Evolutionary conservation across 2,113 vertebrate species (phyloP).

Genomic region (Muscicapa adusta): DNA sequence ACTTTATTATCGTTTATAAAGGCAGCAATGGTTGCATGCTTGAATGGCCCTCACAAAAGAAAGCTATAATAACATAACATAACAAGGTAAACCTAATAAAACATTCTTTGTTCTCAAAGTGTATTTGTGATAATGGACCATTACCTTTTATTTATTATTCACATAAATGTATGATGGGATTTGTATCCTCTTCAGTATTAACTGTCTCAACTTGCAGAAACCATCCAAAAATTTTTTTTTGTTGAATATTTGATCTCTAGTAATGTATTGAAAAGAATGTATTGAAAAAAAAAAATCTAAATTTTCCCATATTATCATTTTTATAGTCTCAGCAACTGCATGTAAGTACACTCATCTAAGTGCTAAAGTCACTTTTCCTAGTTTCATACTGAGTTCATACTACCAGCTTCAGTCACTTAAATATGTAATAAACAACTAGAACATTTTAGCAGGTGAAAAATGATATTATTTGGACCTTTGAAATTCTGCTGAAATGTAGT

Average conservation of each 20-base stretch:
- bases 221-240: neutral
- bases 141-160: slow-evolving; percentile 69
- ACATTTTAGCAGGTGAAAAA: neutral
- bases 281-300: neutral
- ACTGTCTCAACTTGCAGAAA: neutral
- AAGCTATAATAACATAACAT: slow-evolving; percentile 54
- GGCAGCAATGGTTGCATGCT: slow-evolving; percentile 42
- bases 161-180: slow-evolving; percentile 40
- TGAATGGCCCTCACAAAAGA: slow-evolving; percentile 24
- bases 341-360: neutral
- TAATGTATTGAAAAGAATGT: neutral
- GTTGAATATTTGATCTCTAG: neutral
- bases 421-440: neutral
- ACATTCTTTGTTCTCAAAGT: slow-evolving; percentile 61
- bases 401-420: neutral
- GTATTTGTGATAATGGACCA: slow-evolving; percentile 42
- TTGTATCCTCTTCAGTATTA: neutral
- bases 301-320: neutral
- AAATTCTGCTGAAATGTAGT: neutral
- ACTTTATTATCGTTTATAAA: slow-evolving; percentile 66
- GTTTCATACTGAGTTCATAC: neutral
- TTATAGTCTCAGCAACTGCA: neutral
- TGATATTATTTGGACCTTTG: neutral
- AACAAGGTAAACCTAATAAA: slow-evolving; percentile 71
- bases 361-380: neutral